Base-by-base conservation (phyloP, 1,140 invertebrate species). In the Geopemphigus sp. region DNA sequence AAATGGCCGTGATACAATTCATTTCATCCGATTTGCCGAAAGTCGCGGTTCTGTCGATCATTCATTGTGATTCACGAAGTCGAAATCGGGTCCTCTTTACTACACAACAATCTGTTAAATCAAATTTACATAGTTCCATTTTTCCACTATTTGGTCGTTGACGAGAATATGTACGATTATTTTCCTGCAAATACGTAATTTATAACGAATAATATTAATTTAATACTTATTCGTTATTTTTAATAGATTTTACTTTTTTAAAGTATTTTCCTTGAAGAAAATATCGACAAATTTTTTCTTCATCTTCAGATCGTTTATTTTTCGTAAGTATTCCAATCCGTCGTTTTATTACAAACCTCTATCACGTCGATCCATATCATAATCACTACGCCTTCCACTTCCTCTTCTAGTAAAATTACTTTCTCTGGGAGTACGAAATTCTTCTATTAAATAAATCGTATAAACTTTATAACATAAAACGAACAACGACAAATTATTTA, bases 41-140 rank as follows among this genome's bases (percentile, higher is more conserved):
- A n/a, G n/a, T n/a, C n/a, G n/a, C n/a, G n/a, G n/a, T n/a, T n/a
- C n/a, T n/a, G n/a, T n/a, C n/a, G n/a, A n/a, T n/a, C n/a, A n/a
- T n/a, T n/a, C n/a, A n/a, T n/a, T n/a, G n/a, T n/a, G n/a, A n/a
- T n/a, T n/a, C n/a, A n/a, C n/a, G n/a, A n/a, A n/a, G n/a, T n/a
- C n/a, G n/a, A n/a, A n/a, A n/a, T n/a, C n/a, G n/a, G 95, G 82
- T 97, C 95, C 82, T 93, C 91, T 88, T 98, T 98, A 12, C 94
- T 93, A 87, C n/a, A n/a, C 97, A 98, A 85, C 94, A 95, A 80
- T 96, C 95, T 90, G 94, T 95, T 57, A 98, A 85, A 87, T 98
- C 98, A 87, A 97, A 99, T 87, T 98, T 98, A 86, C 97, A 98
- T 0, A 98, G 86, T 85, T 98, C 96, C 88, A 95, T 90, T 87